A percentile compares a stretch with the other conserved stretches of the same genome.
These are phyloP conservation scores for Tyto alba DNA, from an alignment of 2,113 vertebrate genomes.

Conservation along the genomic window DNA sequence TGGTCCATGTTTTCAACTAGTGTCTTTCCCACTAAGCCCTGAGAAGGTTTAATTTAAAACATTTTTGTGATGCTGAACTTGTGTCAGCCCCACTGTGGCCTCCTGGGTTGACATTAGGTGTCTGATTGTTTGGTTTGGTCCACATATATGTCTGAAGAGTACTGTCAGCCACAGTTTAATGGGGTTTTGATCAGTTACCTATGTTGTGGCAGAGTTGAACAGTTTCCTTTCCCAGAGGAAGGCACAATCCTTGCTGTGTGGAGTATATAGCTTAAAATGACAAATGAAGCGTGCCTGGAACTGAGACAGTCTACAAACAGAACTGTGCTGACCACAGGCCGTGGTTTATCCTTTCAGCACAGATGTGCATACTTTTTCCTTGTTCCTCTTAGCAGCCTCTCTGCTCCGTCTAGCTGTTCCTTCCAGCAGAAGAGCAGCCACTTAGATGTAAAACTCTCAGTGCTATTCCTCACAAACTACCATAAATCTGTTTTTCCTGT, in stretches of 20 bases:
- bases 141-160: neutral
- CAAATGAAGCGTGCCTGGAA: neutral
- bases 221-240: neutral
- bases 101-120: neutral
- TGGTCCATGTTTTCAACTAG: neutral
- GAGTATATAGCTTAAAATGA: neutral
- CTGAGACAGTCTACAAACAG: neutral
- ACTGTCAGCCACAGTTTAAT: neutral
- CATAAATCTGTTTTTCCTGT: neutral
- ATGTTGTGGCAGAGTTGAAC: neutral
- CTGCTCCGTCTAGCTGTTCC: neutral
- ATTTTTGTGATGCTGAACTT: neutral
- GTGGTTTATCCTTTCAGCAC: neutral
- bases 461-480: neutral
- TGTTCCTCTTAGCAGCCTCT: neutral
- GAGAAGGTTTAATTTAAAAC: constrained; percentile 16
- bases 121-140: neutral
- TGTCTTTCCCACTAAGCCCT: neutral
- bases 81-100: neutral
- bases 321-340: neutral
- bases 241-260: neutral
- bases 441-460: neutral
- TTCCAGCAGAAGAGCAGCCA: neutral
- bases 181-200: neutral
- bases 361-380: neutral